Evolutionary conservation across 2,888 invertebrate species (phyloP), one percentile per base, ranked within the genome.

Genomic region (Phaedon cochleariae): DNA sequence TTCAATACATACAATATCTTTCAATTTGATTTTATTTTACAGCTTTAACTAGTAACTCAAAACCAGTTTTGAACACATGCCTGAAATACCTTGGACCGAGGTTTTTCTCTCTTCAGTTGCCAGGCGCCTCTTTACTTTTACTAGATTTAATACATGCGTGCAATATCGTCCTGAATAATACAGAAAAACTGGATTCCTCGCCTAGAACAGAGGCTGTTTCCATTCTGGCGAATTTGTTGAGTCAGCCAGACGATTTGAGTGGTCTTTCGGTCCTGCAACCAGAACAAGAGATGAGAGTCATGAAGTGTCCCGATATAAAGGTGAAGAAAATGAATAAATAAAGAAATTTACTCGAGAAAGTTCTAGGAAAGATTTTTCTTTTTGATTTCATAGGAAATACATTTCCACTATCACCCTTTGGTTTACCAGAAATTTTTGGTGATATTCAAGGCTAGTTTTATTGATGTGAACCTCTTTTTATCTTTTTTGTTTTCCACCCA

Each of bases 141-240:
- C 85, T 96, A 60, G 97, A 97, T 85, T 92, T 97, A 76, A 92
- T 97, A 34, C 93, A 94, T 78, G 96, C 96, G 7, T 94, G 95
- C 71, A 94, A 95, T 65, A 90, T 93, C 18, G 90, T 97, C 68
- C 87, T 97, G 65, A 93, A 93, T 75, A 92, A 92, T 15, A 87
- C 90, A 12, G 96, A 96, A 79, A 88, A 92, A 65, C 87, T 89
- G 49, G 85, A 87, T 45, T 82, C 85, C 72, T 31, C 84, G 66
- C 97, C 97, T 0, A 88, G 97, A 65, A 92, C 93, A 9, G 97
- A 97, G 79, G 97, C 97, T 0, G 91, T 96, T 21, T 92, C 95
- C 0, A 90, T 97, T 67, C 85, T 98, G 31, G 96, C 96, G 0
- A 92, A 95, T 0, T 84, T 98, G 60, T 85, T 97, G 46, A 92